A percentile compares a stretch with the other conserved stretches of the same genome.
Conservation (phyloP, 2,113 vertebrate species). For the Phaethon lepturus region DNA sequence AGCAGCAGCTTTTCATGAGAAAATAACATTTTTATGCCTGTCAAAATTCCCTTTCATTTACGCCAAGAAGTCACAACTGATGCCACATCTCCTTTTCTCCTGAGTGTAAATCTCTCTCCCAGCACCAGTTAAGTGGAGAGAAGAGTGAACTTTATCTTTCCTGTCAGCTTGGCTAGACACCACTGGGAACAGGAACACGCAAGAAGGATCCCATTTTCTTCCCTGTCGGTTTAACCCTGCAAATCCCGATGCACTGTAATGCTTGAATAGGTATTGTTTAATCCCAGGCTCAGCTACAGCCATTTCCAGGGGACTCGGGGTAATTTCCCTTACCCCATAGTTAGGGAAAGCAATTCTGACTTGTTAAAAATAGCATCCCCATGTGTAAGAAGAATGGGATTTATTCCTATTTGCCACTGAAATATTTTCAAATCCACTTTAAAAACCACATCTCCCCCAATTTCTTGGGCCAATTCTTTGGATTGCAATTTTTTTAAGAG, state of each 20-base stretch:
- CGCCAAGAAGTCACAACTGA: slow-evolving; percentile 53
- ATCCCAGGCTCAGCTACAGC: neutral
- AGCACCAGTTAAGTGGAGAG: slow-evolving; percentile 28
- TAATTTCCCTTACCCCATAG: neutral
- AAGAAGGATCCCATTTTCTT: slow-evolving; percentile 25
- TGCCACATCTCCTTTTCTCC: slow-evolving; percentile 53
- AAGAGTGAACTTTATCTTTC: slow-evolving; percentile 50
- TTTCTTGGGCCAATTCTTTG: neutral
- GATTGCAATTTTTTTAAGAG: neutral
- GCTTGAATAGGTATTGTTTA: neutral
- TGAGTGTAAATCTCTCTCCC: slow-evolving; percentile 1
- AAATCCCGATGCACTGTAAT: neutral
- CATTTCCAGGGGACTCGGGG: neutral
- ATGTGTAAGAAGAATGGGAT: neutral
- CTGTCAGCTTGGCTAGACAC: slow-evolving; percentile 56
- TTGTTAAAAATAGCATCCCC: neutral
- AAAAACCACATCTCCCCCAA: neutral
- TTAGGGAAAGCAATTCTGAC: neutral
- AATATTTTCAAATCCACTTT: neutral
- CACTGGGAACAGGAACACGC: neutral
- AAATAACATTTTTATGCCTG: slow-evolving; percentile 71
- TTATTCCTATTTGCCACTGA: neutral
- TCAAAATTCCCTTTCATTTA: slow-evolving; percentile 70
- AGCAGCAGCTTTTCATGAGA: slow-evolving; percentile 48
- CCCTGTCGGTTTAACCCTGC: slow-evolving; percentile 38